Conservation (phyloP, 2,797 vertebrate genomes). For the Moxostoma hubbsi region DNA sequence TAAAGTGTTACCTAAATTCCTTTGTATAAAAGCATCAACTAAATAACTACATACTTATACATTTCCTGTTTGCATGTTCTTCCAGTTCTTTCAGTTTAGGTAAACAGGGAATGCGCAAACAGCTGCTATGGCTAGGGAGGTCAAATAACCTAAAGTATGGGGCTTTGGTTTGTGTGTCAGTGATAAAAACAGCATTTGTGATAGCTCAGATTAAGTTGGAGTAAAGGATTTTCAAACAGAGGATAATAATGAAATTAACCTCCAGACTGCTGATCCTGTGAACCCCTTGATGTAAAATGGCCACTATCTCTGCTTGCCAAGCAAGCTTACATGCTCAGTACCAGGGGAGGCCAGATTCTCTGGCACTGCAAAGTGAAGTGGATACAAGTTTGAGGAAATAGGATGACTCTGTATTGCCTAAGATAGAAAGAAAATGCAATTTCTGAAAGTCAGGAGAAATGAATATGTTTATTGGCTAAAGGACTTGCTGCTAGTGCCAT, state of each 20-base stretch:
- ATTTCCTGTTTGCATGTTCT: not conserved
- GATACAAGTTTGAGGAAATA: slow-evolving; percentile 23
- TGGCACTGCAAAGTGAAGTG: slow-evolving; percentile 30
- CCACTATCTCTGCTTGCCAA: slow-evolving; percentile 48
- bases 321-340: slow-evolving; percentile 27
- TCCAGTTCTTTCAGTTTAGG: not conserved
- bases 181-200: slow-evolving; percentile 64
- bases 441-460: slow-evolving; percentile 16
- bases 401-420: not conserved
- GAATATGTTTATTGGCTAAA: slow-evolving; percentile 1
- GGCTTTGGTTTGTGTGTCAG: slow-evolving; percentile 51
- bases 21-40: too few relatives aligned
- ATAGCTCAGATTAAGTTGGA: slow-evolving; percentile 65
- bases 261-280: slow-evolving; percentile 51
- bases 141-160: slow-evolving; percentile 39
- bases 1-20: too few relatives aligned
- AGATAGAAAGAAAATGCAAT: slow-evolving; percentile 21
- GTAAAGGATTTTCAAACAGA: slow-evolving; percentile 52
- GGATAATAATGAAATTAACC: slow-evolving; percentile 59
- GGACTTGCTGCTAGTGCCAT: not conserved
- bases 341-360: slow-evolving; percentile 17
- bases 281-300: slow-evolving; percentile 29
- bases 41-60: not conserved
- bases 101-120: slow-evolving; percentile 22
- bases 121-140: slow-evolving; percentile 37